These are phyloP conservation scores for Elachura formosa DNA, from an alignment of 2,113 vertebrate genomes.

Conservation along the genomic window DNA sequence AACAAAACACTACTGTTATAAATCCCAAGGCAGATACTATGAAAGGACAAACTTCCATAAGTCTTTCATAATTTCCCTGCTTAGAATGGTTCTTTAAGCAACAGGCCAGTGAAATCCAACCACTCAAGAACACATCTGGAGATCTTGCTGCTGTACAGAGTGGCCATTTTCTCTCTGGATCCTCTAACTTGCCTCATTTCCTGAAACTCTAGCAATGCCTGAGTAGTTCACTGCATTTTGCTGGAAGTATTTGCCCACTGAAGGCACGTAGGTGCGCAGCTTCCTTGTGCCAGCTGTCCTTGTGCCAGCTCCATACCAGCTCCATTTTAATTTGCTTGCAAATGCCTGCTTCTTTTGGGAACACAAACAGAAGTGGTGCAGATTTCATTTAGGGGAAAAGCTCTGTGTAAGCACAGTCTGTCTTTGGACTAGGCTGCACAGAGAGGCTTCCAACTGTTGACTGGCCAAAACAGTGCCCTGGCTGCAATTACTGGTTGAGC, in stretches of 20 bases:
- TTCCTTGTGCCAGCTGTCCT: not conserved
- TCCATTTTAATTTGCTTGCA: not conserved
- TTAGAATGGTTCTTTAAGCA: not conserved
- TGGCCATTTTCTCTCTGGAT: not conserved
- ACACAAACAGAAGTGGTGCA: not conserved
- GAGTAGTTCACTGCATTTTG: not conserved
- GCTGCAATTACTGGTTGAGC: not conserved
- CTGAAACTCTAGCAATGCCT: not conserved
- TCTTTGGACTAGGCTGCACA: not conserved
- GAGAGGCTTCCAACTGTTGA: not conserved
- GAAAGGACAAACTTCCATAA: not conserved
- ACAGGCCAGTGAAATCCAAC: not conserved
- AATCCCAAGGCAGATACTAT: not conserved
- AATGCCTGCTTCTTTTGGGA: not conserved
- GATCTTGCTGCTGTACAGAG: not conserved
- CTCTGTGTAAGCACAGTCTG: not conserved
- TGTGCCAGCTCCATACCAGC: not conserved
- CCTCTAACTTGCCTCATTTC: not conserved
- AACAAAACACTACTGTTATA: no score
- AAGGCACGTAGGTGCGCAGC: not conserved
- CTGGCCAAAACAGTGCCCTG: not conserved
- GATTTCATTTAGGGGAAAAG: not conserved
- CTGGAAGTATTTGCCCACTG: rapidly evolving
- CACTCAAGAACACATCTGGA: not conserved
- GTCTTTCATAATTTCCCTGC: not conserved